Evolutionary conservation across 2,797 vertebrate species (phyloP).

Genomic region (Amblyraja radiata): DNA sequence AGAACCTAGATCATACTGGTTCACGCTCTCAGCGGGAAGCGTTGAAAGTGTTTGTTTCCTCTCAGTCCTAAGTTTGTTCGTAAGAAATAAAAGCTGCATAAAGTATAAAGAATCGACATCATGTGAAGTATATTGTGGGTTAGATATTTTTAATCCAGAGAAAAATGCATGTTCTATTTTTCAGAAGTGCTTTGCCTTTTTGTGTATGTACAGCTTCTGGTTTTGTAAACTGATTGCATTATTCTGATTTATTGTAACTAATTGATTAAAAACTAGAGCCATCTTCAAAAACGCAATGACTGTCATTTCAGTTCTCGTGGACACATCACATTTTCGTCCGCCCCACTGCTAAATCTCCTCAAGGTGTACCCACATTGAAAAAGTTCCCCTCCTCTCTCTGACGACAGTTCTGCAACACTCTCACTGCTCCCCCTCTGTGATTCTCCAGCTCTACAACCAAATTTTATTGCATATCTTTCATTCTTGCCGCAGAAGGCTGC

Average conservation of each 20-base stretch:
- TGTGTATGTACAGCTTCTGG: slow-evolving; percentile 15
- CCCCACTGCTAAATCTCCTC: no score
- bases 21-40: background rate
- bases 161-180: slow-evolving; percentile 31
- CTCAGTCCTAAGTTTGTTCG: slow-evolving; percentile 3
- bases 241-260: slow-evolving; percentile 26
- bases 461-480: no score
- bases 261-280: slow-evolving; percentile 36
- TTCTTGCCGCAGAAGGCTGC: no score
- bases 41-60: background rate
- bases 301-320: background rate
- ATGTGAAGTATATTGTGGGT: slow-evolving; percentile 25
- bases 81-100: slow-evolving; percentile 6
- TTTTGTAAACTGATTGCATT: slow-evolving; percentile 33
- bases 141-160: slow-evolving; percentile 27
- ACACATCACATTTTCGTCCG: background rate
- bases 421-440: no score
- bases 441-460: no score
- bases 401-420: no score
- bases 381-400: no score
- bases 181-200: slow-evolving; percentile 15
- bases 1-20: no score
- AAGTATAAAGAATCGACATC: background rate
- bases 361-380: no score
- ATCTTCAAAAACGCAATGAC: background rate